A percentile compares a stretch with the other conserved stretches of the same genome.
Conservation (phyloP, 1,140 invertebrate species). For the Euglossa dilemma region DNA sequence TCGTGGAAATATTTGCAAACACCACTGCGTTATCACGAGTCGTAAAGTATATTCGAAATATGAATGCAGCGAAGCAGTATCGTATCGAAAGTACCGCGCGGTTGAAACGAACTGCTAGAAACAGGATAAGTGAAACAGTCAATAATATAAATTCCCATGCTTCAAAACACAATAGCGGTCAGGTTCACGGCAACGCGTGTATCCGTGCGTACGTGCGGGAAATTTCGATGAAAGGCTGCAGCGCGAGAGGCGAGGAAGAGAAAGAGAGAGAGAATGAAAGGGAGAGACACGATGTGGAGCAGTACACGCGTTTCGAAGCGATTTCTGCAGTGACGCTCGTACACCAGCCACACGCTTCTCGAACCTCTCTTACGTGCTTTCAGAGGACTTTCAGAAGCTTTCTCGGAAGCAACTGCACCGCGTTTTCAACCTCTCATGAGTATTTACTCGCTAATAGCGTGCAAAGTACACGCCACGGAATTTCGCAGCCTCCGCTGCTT, state of each 20-base stretch:
- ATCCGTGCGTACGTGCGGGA: not conserved
- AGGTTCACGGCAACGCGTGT: not conserved
- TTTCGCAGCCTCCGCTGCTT: slow-evolving; percentile 46
- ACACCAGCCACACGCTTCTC: slow-evolving; percentile 1
- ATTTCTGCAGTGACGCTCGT: not conserved
- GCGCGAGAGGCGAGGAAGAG: not conserved
- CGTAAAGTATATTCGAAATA: too few species aligned
- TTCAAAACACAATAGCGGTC: not conserved
- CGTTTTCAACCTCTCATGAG: slow-evolving; percentile 37
- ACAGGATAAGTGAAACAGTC: not conserved
- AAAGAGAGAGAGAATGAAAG: not conserved
- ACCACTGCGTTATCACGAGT: too few species aligned
- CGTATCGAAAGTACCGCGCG: too few species aligned
- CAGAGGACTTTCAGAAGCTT: slow-evolving; percentile 49
- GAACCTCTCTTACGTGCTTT: slow-evolving; percentile 43
- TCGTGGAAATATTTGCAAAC: too few species aligned
- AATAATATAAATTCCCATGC: not conserved
- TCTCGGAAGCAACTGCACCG: slow-evolving; percentile 25
- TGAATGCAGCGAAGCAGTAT: too few species aligned
- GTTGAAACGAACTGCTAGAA: too few species aligned
- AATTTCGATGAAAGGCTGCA: not conserved
- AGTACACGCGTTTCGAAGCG: not conserved
- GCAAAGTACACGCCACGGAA: slow-evolving; percentile 47
- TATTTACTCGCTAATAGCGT: slow-evolving; percentile 56
- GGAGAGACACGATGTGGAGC: not conserved